These are phyloP conservation scores for Crematogaster levior DNA, from an alignment of 2,888 invertebrate genomes.

Conservation along the genomic window DNA sequence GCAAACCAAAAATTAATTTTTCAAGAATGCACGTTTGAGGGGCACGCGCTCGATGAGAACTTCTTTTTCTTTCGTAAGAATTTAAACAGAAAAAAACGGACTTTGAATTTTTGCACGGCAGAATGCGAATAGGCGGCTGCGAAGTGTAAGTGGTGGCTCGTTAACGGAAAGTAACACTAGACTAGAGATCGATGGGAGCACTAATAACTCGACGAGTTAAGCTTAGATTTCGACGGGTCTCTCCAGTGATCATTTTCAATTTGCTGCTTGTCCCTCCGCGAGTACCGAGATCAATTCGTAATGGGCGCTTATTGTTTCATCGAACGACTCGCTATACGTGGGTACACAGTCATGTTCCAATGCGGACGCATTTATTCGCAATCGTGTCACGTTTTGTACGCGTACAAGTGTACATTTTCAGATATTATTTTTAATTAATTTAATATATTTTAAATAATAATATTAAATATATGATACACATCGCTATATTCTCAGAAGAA, in stretches of 20 bases:
- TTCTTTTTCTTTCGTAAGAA: neutral
- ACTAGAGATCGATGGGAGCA: constrained; percentile 10
- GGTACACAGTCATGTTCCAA: constrained; percentile 22
- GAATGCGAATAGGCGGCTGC: neutral
- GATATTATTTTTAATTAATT: neutral
- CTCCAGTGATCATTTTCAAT: constrained; percentile 45
- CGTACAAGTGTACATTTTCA: neutral
- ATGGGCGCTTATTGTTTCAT: constrained; percentile 62
- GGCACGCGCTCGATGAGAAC: neutral
- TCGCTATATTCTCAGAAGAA: neutral
- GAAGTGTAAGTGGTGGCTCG: constrained; percentile 7
- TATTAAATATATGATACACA: neutral
- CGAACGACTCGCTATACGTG: constrained; percentile 41
- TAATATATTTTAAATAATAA: too few relatives aligned
- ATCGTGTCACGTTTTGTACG: neutral
- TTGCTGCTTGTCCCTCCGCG: constrained; percentile 52
- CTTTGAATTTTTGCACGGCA: neutral
- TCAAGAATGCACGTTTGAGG: neutral
- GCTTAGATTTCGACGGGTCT: constrained; percentile 41
- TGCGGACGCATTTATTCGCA: constrained; percentile 48
- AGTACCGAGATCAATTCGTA: constrained; percentile 55
- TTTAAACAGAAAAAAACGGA: neutral
- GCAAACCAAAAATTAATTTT: constrained; percentile 35
- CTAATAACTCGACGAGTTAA: constrained; percentile 48
- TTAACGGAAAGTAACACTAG: constrained; percentile 20